phyloP scores from a whole-genome alignment of 1,140 invertebrate genomes.

The Ctenoplectra terminalis region DNA sequence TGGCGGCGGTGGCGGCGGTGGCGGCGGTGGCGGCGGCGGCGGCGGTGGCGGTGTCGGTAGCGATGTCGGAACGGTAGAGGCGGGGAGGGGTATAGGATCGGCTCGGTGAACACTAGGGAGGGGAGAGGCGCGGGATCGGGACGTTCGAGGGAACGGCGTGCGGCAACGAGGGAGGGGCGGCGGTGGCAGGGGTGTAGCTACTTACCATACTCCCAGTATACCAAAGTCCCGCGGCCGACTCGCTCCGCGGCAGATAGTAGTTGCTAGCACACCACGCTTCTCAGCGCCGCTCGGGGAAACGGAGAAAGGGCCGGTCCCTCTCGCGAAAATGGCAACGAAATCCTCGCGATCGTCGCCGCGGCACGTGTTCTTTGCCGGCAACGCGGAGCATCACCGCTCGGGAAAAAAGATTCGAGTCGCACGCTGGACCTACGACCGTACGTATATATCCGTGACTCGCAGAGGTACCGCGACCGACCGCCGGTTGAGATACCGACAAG shows the following conservation, averaged over 20 bases:
- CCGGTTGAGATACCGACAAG: not conserved
- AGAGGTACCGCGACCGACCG: not conserved
- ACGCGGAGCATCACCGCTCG: not conserved
- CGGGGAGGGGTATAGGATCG: conserved; percentile 37
- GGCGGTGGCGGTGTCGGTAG: conserved; percentile 50
- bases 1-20: conserved; percentile 15
- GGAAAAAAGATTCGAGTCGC: no score
- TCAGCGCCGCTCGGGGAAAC: conserved; percentile 48
- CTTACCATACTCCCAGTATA: conserved; percentile 81
- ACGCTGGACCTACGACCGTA: no score
- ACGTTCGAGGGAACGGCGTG: conserved; percentile 60
- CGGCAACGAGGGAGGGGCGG: conserved; percentile 57
- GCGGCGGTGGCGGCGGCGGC: not conserved
- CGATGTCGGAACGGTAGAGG: conserved; percentile 9
- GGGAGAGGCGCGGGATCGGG: conserved; percentile 60
- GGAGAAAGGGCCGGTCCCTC: conserved; percentile 24
- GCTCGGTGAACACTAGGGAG: conserved; percentile 35
- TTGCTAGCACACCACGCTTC: conserved; percentile 73
- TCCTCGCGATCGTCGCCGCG: conserved; percentile 17
- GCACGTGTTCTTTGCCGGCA: not conserved
- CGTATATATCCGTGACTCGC: not conserved
- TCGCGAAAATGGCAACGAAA: conserved; percentile 49
- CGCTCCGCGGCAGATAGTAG: conserved; percentile 77
- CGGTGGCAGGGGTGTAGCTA: conserved; percentile 80
- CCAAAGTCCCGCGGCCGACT: conserved; percentile 77